Evolutionary conservation across 2,888 invertebrate genomes (phyloP), one percentile per base, ranked within the genome.

Genomic region (Hyles lineata): DNA sequence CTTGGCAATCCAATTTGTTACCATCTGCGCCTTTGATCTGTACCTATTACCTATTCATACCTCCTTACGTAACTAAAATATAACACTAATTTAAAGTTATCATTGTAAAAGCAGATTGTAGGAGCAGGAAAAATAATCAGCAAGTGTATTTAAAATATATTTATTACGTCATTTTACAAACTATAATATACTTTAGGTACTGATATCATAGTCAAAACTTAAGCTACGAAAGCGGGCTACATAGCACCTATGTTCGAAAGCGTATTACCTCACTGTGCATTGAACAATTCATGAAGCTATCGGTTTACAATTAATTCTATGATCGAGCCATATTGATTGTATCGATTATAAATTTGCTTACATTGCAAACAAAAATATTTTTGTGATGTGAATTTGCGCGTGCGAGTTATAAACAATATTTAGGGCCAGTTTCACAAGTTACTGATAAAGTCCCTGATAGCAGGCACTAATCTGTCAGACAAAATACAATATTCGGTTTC

Each of bases 131-230:
- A 67, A 50, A 3, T 15, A 67, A 50, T 50, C 17, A 67, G 15
- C 50, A 43, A 23, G 17, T 67, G 67, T 67, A 67, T 67, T 73
- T 70, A 59, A 43, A 70, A 32, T 71, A 72, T 69, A 71, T 69
- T 29, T 70, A 63, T 72, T 72, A 55, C 17, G 67, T 60, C 72
- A 76, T 60, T 70, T 62, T 61, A 74, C 71, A 55, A 52, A 29
- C 23, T 63, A 25, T 72, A 63, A 21, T 43, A 67, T 50, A 67
- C 50, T 67, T 21, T 23, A 23, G 67, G 67, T 67, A 21, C 17
- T 50, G 23, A 67, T 11, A 67, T 23, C n/a, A 55, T 55, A 9
- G 9, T 70, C n/a, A 55, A 70, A 59, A 29, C 15, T 71, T 35
- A 72, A 23, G n/a, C 11, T 43, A 35, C 11, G 17, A 60, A 72